These are phyloP conservation scores for Barbus barbus DNA, from an alignment of 2,113 vertebrate species.

Conservation along the genomic window DNA sequence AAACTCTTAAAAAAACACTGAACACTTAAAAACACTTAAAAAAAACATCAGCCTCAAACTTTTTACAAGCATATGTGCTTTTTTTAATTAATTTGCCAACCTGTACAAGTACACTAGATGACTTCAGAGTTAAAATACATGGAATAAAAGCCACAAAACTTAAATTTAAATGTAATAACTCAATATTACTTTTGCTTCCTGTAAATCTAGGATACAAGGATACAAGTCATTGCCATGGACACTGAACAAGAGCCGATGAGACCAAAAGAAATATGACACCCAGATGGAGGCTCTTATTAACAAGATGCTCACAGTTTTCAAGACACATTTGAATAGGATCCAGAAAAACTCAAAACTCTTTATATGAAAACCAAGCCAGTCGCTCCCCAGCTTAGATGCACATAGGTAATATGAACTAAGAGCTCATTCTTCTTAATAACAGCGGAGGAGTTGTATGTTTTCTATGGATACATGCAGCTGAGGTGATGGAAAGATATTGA, in stretches of 20 bases:
- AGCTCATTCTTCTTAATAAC: constrained; percentile 41
- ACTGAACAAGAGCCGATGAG: neutral
- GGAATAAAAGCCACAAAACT: neutral
- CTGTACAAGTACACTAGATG: neutral
- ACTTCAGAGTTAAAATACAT: neutral
- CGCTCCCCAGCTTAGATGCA: neutral
- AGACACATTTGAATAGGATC: constrained; percentile 14
- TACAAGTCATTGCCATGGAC: neutral
- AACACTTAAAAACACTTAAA: neutral
- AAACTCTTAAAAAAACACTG: neutral
- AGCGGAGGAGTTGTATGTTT: neutral
- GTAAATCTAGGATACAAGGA: too few relatives aligned
- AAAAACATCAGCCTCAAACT: neutral
- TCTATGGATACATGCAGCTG: neutral
- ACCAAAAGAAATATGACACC: constrained; percentile 4
- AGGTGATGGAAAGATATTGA: constrained; percentile 22
- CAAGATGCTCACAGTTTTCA: constrained; percentile 20
- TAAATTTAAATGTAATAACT: neutral
- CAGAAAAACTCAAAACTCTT: constrained; percentile 31
- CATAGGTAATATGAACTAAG: constrained; percentile 21
- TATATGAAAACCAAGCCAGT: constrained; percentile 14
- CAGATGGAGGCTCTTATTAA: constrained; percentile 23
- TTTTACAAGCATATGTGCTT: neutral
- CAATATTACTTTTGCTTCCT: neutral
- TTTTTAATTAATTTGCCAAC: neutral